Conservation (phyloP, 1,140 invertebrate genomes). For the Chironomus striatipennis region DNA sequence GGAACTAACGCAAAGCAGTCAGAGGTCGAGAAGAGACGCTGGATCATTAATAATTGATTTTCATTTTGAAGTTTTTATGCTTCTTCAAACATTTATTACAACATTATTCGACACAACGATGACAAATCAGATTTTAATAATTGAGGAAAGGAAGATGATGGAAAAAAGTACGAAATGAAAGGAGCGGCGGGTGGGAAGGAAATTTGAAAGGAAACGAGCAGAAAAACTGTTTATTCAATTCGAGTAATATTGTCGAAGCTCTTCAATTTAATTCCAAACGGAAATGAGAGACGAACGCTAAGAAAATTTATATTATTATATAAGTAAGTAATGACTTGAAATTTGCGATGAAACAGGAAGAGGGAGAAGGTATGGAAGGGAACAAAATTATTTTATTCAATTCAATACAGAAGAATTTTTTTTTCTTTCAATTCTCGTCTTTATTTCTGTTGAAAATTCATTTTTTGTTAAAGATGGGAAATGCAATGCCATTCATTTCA, state of each 20-base stretch:
- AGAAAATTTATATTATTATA: background rate
- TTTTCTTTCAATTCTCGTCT: no score
- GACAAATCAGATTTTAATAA: constrained; percentile 24
- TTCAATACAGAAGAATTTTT: background rate
- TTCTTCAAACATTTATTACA: background rate
- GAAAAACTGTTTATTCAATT: constrained; percentile 21
- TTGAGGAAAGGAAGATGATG: background rate
- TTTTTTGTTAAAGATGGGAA: no score
- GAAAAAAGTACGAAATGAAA: background rate
- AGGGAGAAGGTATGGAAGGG: background rate
- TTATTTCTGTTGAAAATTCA: no score
- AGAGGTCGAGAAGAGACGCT: background rate
- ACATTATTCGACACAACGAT: background rate
- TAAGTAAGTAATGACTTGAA: background rate
- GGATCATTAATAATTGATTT: constrained; percentile 4
- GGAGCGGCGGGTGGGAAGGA: background rate
- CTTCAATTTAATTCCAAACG: constrained; percentile 16
- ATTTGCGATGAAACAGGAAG: background rate
- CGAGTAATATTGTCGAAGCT: background rate
- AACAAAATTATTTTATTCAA: background rate
- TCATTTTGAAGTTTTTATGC: background rate
- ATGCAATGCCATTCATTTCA: no score
- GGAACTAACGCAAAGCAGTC: no score
- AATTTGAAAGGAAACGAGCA: constrained; percentile 11
- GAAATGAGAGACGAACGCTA: background rate